Evolutionary conservation across 2,113 vertebrate genomes (phyloP).

Genomic region (Cromileptes altivelis): DNA sequence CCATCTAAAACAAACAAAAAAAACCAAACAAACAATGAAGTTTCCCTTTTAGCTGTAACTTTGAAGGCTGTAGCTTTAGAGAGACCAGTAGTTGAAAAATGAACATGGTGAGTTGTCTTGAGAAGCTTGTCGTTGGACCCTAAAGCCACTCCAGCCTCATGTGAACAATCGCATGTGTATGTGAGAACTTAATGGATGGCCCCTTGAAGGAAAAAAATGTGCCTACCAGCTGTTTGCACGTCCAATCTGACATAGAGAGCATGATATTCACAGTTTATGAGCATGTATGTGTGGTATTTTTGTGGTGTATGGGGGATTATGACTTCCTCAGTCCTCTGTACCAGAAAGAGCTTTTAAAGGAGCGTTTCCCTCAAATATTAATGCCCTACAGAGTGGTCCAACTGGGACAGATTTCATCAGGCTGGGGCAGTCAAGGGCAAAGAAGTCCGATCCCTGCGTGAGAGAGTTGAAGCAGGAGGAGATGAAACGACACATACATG

Average conservation of each 20-base stretch:
- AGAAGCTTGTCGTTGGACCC: slow-evolving; percentile 8
- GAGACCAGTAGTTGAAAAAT: neutral
- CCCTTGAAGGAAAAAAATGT: neutral
- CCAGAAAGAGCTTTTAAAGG: slow-evolving; percentile 78
- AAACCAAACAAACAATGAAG: too few relatives aligned
- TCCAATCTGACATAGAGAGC: slow-evolving; percentile 9
- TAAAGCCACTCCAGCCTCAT: neutral
- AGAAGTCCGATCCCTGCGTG: slow-evolving; percentile 72
- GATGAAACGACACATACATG: slow-evolving; percentile 30
- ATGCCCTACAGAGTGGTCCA: slow-evolving; percentile 70
- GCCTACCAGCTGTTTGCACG: neutral
- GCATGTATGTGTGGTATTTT: slow-evolving; percentile 47
- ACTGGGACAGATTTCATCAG: slow-evolving; percentile 76
- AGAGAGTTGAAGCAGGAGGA: slow-evolving; percentile 46
- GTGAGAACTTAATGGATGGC: slow-evolving; percentile 42
- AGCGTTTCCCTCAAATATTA: slow-evolving; percentile 79
- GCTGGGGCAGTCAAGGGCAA: slow-evolving; percentile 68
- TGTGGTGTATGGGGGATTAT: slow-evolving; percentile 56
- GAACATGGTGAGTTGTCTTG: neutral
- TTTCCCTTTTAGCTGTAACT: neutral
- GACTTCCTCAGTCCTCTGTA: slow-evolving; percentile 53
- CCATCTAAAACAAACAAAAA: too few relatives aligned
- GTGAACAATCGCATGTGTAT: neutral
- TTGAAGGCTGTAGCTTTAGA: neutral
- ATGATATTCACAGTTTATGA: slow-evolving; percentile 42